Evolutionary conservation across 92 coral and sea anemone genomes (phyloP), one percentile per base, ranked within the genome.

Genomic region (Siderastrea radians): DNA sequence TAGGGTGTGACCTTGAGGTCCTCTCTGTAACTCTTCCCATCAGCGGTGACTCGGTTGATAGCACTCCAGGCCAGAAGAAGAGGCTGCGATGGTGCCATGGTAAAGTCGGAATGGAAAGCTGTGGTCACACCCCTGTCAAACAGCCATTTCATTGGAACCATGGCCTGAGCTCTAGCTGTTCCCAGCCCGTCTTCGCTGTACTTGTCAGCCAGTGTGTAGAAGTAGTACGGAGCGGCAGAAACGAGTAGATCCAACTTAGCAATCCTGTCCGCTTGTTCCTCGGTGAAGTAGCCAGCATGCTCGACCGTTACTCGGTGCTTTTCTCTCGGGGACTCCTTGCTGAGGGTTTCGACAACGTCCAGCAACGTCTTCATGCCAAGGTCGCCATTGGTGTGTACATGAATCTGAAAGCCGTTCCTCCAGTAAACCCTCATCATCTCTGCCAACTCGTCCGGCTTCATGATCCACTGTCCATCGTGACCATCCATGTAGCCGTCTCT

Each of bases 271-370:
- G 91, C 91, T 80, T 88, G 91, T 11, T 88, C 79, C 53, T 88
- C 81, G 17, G 91, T 88, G 45, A 88, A 88, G 87, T 80, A 80
- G 59, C 91, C 91, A 14, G 91, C 91, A 82, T 88, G 91, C 68
- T 88, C 91, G 11, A 88, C 78, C 6, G 91, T 88, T 17, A 76
- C 54, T 14, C 75, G 52, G 62, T 74, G 91, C 60, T 81, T 26
- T 66, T 73, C 78, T 74, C 91, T 64, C 9, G 87, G 87, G 49
- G 76, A 73, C 19, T 38, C 78, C 53, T 72, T 88, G 44, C 5
- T 63, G 38, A 88, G 87, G 16, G 26, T 48, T 64, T 88, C 87
- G 7, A 88, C 91, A 14, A 63, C 55, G 10, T 74, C 77, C 57
- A 88, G 72, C 46, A 88, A 14, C 4, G 17, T 52, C 79, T 74